Evolutionary conservation across 2,113 vertebrate genomes (phyloP).

Genomic region (Balaeniceps rex): DNA sequence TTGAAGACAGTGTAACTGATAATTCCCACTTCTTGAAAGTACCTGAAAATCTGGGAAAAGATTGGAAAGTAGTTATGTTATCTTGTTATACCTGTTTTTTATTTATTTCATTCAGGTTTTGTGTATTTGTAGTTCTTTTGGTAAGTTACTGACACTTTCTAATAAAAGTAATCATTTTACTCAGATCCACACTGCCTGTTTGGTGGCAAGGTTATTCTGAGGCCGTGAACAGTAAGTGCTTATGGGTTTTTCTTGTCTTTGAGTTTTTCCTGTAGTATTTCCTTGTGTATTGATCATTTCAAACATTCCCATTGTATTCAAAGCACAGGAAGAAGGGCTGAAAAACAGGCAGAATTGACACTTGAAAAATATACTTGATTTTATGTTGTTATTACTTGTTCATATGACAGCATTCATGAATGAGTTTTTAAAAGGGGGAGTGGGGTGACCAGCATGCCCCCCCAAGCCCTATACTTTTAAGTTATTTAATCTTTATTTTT

Average conservation of each 20-base stretch:
- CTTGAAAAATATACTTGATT: neutral
- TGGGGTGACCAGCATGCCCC: neutral
- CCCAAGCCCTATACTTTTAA: neutral
- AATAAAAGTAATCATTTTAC: neutral
- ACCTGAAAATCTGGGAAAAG: neutral
- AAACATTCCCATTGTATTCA: neutral
- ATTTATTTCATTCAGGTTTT: neutral
- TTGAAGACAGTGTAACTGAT: neutral
- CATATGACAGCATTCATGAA: neutral
- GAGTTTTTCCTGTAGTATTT: neutral
- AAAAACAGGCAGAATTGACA: neutral
- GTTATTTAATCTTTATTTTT: neutral
- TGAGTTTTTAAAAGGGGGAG: neutral
- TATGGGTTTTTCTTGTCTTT: neutral
- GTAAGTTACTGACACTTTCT: neutral
- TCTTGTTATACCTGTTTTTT: neutral
- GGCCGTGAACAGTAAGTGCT: neutral
- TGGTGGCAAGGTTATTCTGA: neutral
- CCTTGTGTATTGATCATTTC: neutral
- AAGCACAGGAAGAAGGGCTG: neutral
- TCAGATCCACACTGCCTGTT: neutral
- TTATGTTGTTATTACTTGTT: neutral
- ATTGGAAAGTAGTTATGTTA: neutral
- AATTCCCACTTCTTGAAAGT: neutral
- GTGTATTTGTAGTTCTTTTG: neutral